Base-by-base conservation (phyloP, 2,888 invertebrate species). In the Dioctria rufipes region DNA sequence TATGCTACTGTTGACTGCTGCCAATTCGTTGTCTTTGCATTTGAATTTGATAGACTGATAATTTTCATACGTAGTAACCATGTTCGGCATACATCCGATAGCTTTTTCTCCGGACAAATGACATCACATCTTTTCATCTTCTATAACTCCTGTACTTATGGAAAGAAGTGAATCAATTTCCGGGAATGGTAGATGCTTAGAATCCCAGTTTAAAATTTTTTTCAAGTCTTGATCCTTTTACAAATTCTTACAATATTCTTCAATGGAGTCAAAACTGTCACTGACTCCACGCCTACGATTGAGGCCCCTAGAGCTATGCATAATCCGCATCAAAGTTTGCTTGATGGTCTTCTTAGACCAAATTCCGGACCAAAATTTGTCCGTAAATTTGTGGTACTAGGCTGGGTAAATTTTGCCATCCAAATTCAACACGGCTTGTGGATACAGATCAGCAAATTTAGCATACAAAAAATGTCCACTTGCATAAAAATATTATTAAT, bases 391-490 rank as follows among this genome's bases (percentile, higher is more conserved):
- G 58, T 58, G n/a, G 13, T 58, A 58, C 9, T 58, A 4, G 8
- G 8, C 46, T 8, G 46, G 46, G 8, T 46, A 4, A 4, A 46
- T 46, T 46, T 46, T 8, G 8, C 8, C 8, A 5, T 46, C 46
- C 46, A n/a, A n/a, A n/a, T n/a, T n/a, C n/a, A n/a, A n/a, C n/a
- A n/a, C n/a, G n/a, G n/a, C n/a, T n/a, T n/a, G n/a, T n/a, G n/a
- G n/a, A 46, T 58, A 58, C 4, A 58, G n/a, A 13, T 58, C 5
- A n/a, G 58, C 58, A 58, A 11, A 58, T 58, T 58, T 58, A 4
- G n/a, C 58, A 58, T 58, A 58, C n/a, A n/a, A n/a, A n/a, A 58
- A 58, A 11, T 58, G 58, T 6, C 58, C 6, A 58, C n/a, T n/a
- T 4, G 58, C 58, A 58, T 58, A 11, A 11, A 58, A 58, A 13